Evolutionary conservation across 1,140 invertebrate genomes (phyloP), one percentile per base, ranked within the genome.

Genomic region (Diachasma alloeum): DNA sequence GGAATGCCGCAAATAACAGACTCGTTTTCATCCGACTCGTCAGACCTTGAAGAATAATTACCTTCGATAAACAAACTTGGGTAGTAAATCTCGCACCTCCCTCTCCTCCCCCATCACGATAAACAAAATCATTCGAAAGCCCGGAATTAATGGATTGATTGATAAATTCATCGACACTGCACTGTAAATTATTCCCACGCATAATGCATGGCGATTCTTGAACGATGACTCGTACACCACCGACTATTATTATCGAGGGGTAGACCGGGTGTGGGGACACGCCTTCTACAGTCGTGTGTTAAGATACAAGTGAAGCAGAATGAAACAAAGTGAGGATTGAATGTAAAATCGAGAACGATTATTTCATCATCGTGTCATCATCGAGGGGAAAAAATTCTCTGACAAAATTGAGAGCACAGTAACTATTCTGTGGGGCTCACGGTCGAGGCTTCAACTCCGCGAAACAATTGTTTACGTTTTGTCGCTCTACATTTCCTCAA

Each of bases 211-310:
- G 75, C 69, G 68, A 71, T 76, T 72, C 75, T 76, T 75, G 56
- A 42, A 37, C 67, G 74, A 70, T 69, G 74, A 75, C 67, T 70
- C 59, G 59, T 67, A n/a, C 24, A 37, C 67, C 36, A 69, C 66
- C 46, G 22, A 69, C 75, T 76, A 76, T 76, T 76, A 76, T 76
- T 76, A 72, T 71, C 68, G 68, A 42, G n/a, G 59, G 59, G 19
- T 63, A 63, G 24, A 63, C 67, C 68, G 63, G 19, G 44, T 69
- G 67, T 48, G 69, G 69, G 42, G 74, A 76, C 74, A 76, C 74
- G 74, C 69, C 75, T 76, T 69, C 75, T 66, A 71, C 75, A 76
- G 53, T 69, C 26, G 37, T 39, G 44, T 46, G 44, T 63, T 26
- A 63, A 72, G 22, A 24, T 39, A 15, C 68, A 42, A 70, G 26